phyloP scores from a whole-genome alignment of 1,140 invertebrate species.

The Drosophila pseudoobscura region DNA sequence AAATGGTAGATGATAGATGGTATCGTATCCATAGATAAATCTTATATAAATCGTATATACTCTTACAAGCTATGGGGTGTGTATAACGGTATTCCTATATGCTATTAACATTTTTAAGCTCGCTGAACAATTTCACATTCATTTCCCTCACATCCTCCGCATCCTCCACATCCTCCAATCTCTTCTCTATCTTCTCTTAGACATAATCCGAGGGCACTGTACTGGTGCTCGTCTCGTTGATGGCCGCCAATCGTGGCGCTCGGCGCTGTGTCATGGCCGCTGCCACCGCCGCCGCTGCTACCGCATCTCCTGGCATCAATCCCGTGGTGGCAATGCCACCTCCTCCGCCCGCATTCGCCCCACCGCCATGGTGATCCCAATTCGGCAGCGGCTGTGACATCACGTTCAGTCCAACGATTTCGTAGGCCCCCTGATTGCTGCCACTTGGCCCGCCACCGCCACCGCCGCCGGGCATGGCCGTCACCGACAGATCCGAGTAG shows the following conservation, averaged over 20 bases:
- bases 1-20: constrained; percentile 17
- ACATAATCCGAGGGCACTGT: constrained; percentile 87
- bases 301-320: constrained; percentile 34
- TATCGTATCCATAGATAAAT: neutral
- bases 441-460: constrained; percentile 74
- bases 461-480: constrained; percentile 83
- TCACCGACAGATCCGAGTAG: constrained; percentile 87
- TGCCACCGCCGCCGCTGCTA: neutral
- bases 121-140: constrained; percentile 59
- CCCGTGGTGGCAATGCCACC: constrained; percentile 35
- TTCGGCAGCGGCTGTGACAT: constrained; percentile 82
- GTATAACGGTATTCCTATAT: constrained; percentile 50
- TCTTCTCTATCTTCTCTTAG: constrained; percentile 62
- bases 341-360: constrained; percentile 18
- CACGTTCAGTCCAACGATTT: constrained; percentile 84
- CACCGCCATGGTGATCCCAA: constrained; percentile 74
- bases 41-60: constrained; percentile 23
- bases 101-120: constrained; percentile 69
- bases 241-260: constrained; percentile 86
- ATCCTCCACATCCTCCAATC: neutral
- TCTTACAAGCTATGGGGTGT: constrained; percentile 43
- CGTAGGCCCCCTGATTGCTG: constrained; percentile 84
- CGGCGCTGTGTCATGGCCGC: constrained; percentile 79
- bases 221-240: constrained; percentile 86
- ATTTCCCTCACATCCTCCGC: neutral